Evolutionary conservation across 2,113 vertebrate species (phyloP).

Genomic region (Tor tambroides): DNA sequence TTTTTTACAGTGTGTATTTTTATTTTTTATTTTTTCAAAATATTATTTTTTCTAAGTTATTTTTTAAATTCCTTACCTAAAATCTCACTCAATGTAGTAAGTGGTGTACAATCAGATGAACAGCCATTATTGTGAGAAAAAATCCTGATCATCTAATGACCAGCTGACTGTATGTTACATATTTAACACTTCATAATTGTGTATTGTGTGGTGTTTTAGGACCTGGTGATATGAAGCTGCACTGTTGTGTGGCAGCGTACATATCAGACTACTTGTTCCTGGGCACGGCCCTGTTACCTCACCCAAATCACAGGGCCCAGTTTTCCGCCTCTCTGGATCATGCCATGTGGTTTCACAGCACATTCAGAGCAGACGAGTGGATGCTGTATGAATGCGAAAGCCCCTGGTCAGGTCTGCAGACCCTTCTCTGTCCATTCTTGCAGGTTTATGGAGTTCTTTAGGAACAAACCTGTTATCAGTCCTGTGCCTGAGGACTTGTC

Average conservation of each 20-base stretch:
- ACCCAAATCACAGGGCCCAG: constrained; percentile 66
- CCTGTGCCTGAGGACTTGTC: no score
- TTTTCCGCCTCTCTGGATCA: constrained; percentile 90
- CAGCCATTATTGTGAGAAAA: neutral
- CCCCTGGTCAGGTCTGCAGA: constrained; percentile 86
- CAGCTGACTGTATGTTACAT: neutral
- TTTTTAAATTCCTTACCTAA: no score
- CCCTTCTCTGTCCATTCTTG: neutral
- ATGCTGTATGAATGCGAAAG: constrained; percentile 96
- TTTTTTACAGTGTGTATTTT: no score
- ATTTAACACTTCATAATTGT: neutral
- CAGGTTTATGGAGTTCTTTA: neutral
- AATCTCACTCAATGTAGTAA: neutral
- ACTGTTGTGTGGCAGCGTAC: constrained; percentile 94
- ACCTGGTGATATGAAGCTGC: constrained; percentile 89
- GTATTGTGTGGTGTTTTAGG: constrained; percentile 62
- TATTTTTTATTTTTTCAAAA: neutral
- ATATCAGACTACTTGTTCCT: constrained; percentile 91
- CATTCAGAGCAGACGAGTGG: constrained; percentile 93
- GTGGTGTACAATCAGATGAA: neutral
- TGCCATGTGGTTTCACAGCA: constrained; percentile 94
- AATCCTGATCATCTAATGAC: neutral
- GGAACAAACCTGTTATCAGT: no score
- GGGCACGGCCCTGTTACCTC: constrained; percentile 81
- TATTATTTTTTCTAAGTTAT: no score